Conservation (phyloP, 2,797 vertebrate species). For the Liasis olivaceus region DNA sequence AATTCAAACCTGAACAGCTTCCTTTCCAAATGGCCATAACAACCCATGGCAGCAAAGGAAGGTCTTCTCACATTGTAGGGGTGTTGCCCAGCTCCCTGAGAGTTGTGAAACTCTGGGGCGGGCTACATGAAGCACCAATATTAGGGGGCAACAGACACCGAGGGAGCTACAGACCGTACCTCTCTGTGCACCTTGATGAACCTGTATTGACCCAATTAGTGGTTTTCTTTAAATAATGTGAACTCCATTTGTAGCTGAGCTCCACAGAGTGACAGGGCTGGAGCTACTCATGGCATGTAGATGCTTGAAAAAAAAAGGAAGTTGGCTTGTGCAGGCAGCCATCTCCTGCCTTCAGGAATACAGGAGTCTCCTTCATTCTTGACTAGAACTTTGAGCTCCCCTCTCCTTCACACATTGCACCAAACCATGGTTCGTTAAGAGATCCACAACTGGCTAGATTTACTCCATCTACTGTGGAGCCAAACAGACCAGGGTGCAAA, state of each 20-base stretch:
- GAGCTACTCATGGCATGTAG: background rate
- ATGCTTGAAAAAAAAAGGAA: background rate
- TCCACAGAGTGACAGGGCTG: background rate
- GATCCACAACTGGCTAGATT: too few relatives aligned
- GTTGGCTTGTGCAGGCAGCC: background rate
- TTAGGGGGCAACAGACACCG: background rate
- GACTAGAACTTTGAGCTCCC: background rate
- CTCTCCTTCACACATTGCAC: too few relatives aligned
- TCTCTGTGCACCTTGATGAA: background rate
- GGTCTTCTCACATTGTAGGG: background rate
- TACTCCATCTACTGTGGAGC: too few relatives aligned
- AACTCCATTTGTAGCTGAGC: conserved; percentile 3
- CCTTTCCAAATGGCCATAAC: background rate
- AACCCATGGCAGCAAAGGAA: background rate
- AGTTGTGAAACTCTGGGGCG: background rate
- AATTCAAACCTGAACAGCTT: background rate
- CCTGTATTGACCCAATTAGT: conserved; percentile 20
- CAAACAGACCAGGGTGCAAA: too few relatives aligned
- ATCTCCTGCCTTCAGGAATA: background rate
- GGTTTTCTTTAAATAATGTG: conserved; percentile 21
- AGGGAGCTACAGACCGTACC: background rate
- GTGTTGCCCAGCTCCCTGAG: background rate
- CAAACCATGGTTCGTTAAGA: too few relatives aligned
- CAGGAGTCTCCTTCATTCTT: background rate
- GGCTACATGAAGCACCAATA: conserved; percentile 8